Evolutionary conservation across 2,888 invertebrate species (phyloP), one percentile per base, ranked within the genome.

Genomic region (Mesochorus sp.): DNA sequence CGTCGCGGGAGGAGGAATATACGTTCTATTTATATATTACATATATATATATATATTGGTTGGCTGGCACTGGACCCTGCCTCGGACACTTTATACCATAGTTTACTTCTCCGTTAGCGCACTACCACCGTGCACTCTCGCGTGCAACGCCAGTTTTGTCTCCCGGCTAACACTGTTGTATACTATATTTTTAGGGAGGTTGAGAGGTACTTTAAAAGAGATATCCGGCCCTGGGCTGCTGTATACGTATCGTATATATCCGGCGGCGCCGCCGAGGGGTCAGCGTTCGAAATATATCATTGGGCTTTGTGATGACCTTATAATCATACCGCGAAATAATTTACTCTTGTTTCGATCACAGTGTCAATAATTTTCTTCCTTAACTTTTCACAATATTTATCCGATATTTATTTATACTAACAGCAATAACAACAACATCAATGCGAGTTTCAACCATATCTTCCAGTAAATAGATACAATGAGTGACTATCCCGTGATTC

Each of bases 11-110:
- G n/a, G n/a, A n/a, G n/a, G n/a, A n/a, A n/a, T n/a, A n/a, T n/a
- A n/a, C n/a, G n/a, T n/a, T n/a, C n/a, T n/a, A n/a, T n/a, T n/a
- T n/a, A n/a, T n/a, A n/a, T n/a, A n/a, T n/a, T n/a, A n/a, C n/a
- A n/a, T n/a, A n/a, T n/a, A n/a, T n/a, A n/a, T 42, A 5, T 51
- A 17, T 28, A 21, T 14, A 24, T 67, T n/a, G 17, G 28, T 28
- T 66, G 49, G 51, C 64, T 59, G 59, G 76, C 37, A 39, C 24
- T 34, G 51, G 42, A 68, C 49, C 51, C 34, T 61, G 49, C 12
- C 51, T 17, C 19, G 59, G 74, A 70, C 78, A 74, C 78, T 78
- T 78, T 74, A 74, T 78, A 66, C 74, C 31, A 59, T 78, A 53
- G 74, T 74, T 78, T 78, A 71, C 70, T 61, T 47, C 66, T 51